Percentiles rank a stretch among this genome's conserved stretches.
Evolutionary conservation across 2,797 vertebrate genomes (phyloP).

Genomic region (Petrocephalus schoutedeni): DNA sequence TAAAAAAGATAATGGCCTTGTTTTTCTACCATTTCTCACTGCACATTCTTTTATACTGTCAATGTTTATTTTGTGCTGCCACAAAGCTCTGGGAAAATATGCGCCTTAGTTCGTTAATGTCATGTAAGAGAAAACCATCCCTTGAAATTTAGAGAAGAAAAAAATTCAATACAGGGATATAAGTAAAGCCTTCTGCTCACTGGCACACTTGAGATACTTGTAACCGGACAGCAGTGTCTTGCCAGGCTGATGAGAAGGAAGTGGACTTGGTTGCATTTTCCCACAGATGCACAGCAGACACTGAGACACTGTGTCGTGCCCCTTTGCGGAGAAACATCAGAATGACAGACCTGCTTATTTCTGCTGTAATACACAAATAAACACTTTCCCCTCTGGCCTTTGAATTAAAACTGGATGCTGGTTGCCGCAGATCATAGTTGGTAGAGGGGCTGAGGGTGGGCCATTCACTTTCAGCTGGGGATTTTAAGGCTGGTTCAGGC

Average conservation of each 20-base stretch:
- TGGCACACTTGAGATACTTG: not conserved
- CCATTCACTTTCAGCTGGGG: not conserved
- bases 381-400: not conserved
- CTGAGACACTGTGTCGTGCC: not conserved
- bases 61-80: not conserved
- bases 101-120: not conserved
- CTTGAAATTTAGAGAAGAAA: not conserved
- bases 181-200: not conserved
- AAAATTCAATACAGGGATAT: not conserved
- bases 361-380: not conserved
- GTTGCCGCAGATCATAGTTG: not conserved
- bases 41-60: not conserved
- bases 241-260: not conserved
- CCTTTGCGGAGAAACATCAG: not conserved
- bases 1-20: not conserved
- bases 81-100: not conserved
- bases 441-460: not conserved
- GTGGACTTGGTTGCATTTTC: not conserved
- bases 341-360: not conserved
- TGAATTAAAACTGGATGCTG: conserved; percentile 16
- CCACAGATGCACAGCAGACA: not conserved
- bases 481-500: not conserved
- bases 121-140: not conserved
- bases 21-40: not conserved
- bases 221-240: not conserved